Base-by-base conservation (phyloP, 1,140 invertebrate genomes). In the Cydia pomonella region DNA sequence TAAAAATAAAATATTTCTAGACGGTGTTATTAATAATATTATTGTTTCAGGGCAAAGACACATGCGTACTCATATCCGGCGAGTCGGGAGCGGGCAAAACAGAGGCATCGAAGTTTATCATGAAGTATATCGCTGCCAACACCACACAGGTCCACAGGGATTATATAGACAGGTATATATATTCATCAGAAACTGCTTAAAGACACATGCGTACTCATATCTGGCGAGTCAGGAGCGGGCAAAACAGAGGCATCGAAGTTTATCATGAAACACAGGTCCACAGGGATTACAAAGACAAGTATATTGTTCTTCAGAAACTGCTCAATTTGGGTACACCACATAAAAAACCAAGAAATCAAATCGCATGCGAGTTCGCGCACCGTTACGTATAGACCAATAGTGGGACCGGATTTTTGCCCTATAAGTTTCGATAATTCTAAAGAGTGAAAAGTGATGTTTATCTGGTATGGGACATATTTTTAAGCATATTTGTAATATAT, bases 161-260 rank as follows among this genome's bases (percentile, higher is more conserved):
- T 87, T 98, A 99, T 93, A 98, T 99, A 73, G 98, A 99, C 93
- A 96, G 97, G 97, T 98, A 81, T 77, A 71, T 41, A 12, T 41
- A 29, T 16, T 13, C 21, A 41, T 18, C 9, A 16, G 33, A 13
- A 29, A 71, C 9, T 21, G 2, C 16, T 18, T 6, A 95, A 96
- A 81, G 98, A 99, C 90, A 99, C 98, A 7, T 99, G 98, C 87
- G 99, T 99, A 75, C 97, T 99, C 4, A 99, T 99, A 90, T 97
- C 97, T 73, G 98, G 98, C 6, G 98, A 99, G 92, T 99, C 98
- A 5, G 98, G 98, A 5, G 96, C 98, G 33, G 99, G 98, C 41
- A 99, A 99, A 93, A 99, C 99, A 9, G 99, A 99, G 93, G 98
- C 98, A 0, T 99, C 98, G 29, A 99, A 99, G 94, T 99, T 99